These are phyloP conservation scores for Harpagifer antarcticus DNA, from an alignment of 2,797 vertebrate genomes.

Conservation along the genomic window DNA sequence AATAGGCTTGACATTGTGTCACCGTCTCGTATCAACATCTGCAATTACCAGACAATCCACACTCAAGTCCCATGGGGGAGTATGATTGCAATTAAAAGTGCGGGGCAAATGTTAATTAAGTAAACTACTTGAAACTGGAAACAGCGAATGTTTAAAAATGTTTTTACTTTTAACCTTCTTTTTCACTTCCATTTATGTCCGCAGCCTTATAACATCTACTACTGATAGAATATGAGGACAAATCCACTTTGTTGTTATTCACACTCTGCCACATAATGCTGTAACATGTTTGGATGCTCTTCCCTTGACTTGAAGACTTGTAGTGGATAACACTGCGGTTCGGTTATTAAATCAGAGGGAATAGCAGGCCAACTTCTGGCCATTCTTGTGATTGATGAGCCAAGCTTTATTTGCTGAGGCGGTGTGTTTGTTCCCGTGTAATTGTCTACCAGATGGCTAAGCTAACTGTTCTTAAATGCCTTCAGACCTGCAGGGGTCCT, in stretches of 20 bases:
- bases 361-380: conserved; percentile 85
- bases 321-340: conserved; percentile 74
- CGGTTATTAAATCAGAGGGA: conserved; percentile 85
- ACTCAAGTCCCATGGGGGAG: conserved; percentile 92
- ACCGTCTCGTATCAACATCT: conserved; percentile 96
- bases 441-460: conserved; percentile 91
- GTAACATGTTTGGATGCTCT: conserved; percentile 46
- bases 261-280: neutral
- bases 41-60: conserved; percentile 92
- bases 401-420: conserved; percentile 89
- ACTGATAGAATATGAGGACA: neutral
- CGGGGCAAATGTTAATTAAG: conserved; percentile 99
- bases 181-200: conserved; percentile 32
- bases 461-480: conserved; percentile 89
- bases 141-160: conserved; percentile 89
- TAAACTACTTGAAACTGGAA: conserved; percentile 94
- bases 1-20: conserved; percentile 86
- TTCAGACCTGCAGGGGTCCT: conserved; percentile 83
- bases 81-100: conserved; percentile 99
- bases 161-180: conserved; percentile 72
- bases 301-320: conserved; percentile 45
- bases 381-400: conserved; percentile 88
- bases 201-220: conserved; percentile 10
- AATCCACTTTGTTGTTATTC: no score
- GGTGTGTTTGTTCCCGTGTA: conserved; percentile 88